These are phyloP conservation scores for Tricholauxania praeusta DNA, from an alignment of 2,888 invertebrate species.

Conservation along the genomic window DNA sequence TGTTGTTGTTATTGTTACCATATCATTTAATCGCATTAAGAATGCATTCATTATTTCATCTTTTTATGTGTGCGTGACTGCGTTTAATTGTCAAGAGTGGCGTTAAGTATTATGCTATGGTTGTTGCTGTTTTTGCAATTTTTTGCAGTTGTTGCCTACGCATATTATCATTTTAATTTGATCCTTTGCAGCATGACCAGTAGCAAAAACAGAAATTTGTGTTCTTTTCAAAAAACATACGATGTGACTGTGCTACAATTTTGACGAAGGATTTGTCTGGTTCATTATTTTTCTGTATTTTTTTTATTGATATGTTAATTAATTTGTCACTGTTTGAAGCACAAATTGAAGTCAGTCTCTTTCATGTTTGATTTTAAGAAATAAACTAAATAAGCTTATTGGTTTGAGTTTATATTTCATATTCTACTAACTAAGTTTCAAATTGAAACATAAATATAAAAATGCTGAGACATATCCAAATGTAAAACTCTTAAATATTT, in stretches of 20 bases:
- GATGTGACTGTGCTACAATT: slow-evolving; percentile 1
- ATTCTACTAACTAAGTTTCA: no score
- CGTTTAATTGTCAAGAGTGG: neutral
- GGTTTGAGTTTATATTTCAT: no score
- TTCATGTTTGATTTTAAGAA: no score
- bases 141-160: no score
- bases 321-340: neutral
- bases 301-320: neutral
- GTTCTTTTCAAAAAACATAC: neutral
- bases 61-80: slow-evolving; percentile 4
- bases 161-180: no score
- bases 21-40: neutral
- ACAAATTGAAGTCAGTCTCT: no score
- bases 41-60: neutral
- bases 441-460: no score
- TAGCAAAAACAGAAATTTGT: neutral
- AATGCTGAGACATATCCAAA: no score
- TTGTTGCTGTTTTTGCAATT: neutral
- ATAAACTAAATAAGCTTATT: no score
- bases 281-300: no score
- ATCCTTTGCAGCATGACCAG: neutral
- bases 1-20: neutral
- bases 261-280: neutral
- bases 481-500: no score
- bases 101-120: neutral